Percentiles rank a stretch among this genome's conserved stretches.
These are phyloP conservation scores for Anguilla marmorata DNA, from an alignment of 2,797 vertebrate genomes.

Conservation along the genomic window DNA sequence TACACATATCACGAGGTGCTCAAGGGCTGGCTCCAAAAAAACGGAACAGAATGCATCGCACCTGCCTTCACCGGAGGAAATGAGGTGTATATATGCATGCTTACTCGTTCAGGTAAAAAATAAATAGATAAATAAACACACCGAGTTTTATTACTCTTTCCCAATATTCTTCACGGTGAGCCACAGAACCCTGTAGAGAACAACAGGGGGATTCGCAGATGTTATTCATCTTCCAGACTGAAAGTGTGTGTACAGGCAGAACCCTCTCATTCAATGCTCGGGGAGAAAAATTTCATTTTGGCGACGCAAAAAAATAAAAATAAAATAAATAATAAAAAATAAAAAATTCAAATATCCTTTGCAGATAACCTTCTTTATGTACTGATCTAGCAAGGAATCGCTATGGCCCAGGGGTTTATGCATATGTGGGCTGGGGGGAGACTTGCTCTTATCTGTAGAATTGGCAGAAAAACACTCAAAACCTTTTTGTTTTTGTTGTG, in stretches of 20 bases:
- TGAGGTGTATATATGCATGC: not conserved
- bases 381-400: conserved; percentile 28
- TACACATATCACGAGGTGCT: conserved; percentile 40
- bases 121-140: not conserved
- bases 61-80: not conserved
- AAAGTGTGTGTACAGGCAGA: not conserved
- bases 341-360: not conserved
- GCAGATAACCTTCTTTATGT: not conserved
- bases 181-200: not conserved
- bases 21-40: conserved; percentile 4
- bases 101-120: conserved; percentile 19
- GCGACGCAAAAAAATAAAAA: not conserved
- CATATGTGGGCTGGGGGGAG: conserved; percentile 40
- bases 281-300: not conserved
- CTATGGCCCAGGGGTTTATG: conserved; percentile 32
- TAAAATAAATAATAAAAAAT: not conserved
- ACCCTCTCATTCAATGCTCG: not conserved
- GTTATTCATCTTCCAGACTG: conserved; percentile 6
- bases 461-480: conserved; percentile 41
- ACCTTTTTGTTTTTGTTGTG: conserved; percentile 51
- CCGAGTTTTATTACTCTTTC: not conserved
- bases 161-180: not conserved
- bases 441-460: conserved; percentile 34
- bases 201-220: not conserved
- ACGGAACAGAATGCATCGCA: not conserved